Conservation (phyloP, 2,113 vertebrate genomes). For the Regulus satrapa region DNA sequence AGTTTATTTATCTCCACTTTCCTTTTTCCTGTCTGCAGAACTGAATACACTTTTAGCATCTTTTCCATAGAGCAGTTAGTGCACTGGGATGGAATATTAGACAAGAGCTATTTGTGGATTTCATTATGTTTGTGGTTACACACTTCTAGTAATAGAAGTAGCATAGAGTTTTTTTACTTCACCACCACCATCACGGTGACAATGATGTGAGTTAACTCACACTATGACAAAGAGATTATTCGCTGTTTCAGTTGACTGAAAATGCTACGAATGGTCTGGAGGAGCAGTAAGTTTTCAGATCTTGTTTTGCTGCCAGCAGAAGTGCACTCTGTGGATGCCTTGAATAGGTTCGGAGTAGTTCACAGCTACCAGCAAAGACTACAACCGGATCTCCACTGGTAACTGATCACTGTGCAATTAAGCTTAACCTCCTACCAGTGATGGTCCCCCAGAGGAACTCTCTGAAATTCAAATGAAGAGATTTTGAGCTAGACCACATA, state of each 20-base stretch:
- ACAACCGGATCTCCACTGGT: neutral
- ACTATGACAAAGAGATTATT: neutral
- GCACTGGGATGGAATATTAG: neutral
- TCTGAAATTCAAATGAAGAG: slow-evolving; percentile 60
- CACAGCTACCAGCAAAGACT: neutral
- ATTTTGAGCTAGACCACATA: slow-evolving; percentile 57
- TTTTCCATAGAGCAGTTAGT: neutral
- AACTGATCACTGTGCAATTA: slow-evolving; percentile 43
- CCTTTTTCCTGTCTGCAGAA: neutral
- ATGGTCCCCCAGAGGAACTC: slow-evolving; percentile 6
- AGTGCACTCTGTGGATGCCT: neutral
- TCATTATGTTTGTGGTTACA: neutral
- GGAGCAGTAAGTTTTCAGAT: neutral
- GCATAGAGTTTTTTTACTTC: neutral
- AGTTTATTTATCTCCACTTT: neutral
- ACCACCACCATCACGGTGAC: neutral
- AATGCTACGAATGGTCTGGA: neutral
- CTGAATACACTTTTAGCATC: neutral
- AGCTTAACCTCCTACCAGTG: slow-evolving; percentile 56
- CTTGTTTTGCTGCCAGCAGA: neutral
- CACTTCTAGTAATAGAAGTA: neutral
- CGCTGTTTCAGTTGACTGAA: neutral
- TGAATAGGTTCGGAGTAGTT: neutral
- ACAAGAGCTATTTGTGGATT: neutral
- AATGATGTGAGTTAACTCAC: neutral